Percentiles rank a stretch among this genome's conserved stretches.
These are phyloP conservation scores for Listronotus bonariensis DNA, from an alignment of 1,140 invertebrate species.

Conservation along the genomic window DNA sequence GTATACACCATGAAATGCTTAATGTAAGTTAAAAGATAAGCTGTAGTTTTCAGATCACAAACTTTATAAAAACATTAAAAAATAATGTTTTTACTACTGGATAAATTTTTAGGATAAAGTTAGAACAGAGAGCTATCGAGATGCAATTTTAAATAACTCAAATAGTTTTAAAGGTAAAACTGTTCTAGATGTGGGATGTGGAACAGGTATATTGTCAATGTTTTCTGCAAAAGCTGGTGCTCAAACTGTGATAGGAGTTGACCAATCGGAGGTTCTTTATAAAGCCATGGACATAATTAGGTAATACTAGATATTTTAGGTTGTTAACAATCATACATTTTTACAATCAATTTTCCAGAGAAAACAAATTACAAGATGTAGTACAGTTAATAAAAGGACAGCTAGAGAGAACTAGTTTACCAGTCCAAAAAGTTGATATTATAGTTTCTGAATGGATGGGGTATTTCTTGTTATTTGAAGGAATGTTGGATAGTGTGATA, in stretches of 20 bases:
- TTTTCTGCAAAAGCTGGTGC: conserved; percentile 95
- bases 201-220: conserved; percentile 93
- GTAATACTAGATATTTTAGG: conserved; percentile 42
- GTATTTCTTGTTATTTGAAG: conserved; percentile 97
- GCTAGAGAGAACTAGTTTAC: conserved; percentile 85
- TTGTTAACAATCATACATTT: conserved; percentile 1
- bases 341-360: conserved; percentile 52
- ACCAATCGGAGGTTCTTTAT: conserved; percentile 85
- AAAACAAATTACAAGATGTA: conserved; percentile 68
- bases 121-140: conserved; percentile 89
- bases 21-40: conserved; percentile 59
- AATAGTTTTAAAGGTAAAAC: conserved; percentile 72
- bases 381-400: conserved; percentile 76
- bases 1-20: conserved; percentile 96
- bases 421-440: conserved; percentile 87
- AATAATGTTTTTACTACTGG: too few relatives aligned
- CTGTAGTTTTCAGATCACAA: too few relatives aligned
- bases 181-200: conserved; percentile 93
- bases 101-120: conserved; percentile 75
- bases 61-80: too few relatives aligned
- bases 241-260: conserved; percentile 86
- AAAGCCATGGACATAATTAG: conserved; percentile 80
- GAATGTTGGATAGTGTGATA: conserved; percentile 94
- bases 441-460: conserved; percentile 99
- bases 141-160: conserved; percentile 88